Base-by-base conservation (phyloP, 2,797 vertebrate species). In the Odontamblyopus lacepedii region DNA sequence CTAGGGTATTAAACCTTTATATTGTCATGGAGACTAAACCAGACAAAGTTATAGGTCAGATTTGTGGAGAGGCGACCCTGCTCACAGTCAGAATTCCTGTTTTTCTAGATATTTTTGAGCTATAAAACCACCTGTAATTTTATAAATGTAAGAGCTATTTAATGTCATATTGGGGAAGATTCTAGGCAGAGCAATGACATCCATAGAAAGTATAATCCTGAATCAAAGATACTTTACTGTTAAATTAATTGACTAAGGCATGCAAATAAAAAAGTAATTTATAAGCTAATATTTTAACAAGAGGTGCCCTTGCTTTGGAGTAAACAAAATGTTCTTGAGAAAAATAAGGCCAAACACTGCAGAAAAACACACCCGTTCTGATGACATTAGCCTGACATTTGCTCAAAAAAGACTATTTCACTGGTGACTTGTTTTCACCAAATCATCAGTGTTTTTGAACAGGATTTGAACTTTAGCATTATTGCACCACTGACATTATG, bases 241-340 rank as follows among this genome's bases (percentile, higher is more conserved):
- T 26, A 62, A 62, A 62, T n/a, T 35, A 62, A 62, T n/a, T 19
- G 19, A 63, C 62, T 23, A 8, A 64, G 13, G 63, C 23, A 4
- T 2, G 5, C 8, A 44, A 64, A 44, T 26, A 38, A 19, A 44
- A 41, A 44, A 26, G 13, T 1, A n/a, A 44, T 5, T 26, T 41
- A 41, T 35, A 63, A 38, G 38, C 61, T 35, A 38, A 63, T 63
- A 63, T 38, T 38, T 9, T 64, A 44, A 26, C 38, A 64, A 44
- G 48, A 30, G 3, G 5, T 51, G 44, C 44, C 64, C 64, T 51
- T 66, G 64, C 26, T 66, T 51, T 51, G 44, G 26, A 51, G 44
- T 66, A 66, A 66, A 66, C 44, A 50, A 66, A 48, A 50, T 50
- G 62, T 38, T n/a, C 35, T 27, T 44, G 38, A 64, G 30, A 63